Base-by-base conservation (phyloP, 2,113 vertebrate genomes). In the Glaucomys volans region DNA sequence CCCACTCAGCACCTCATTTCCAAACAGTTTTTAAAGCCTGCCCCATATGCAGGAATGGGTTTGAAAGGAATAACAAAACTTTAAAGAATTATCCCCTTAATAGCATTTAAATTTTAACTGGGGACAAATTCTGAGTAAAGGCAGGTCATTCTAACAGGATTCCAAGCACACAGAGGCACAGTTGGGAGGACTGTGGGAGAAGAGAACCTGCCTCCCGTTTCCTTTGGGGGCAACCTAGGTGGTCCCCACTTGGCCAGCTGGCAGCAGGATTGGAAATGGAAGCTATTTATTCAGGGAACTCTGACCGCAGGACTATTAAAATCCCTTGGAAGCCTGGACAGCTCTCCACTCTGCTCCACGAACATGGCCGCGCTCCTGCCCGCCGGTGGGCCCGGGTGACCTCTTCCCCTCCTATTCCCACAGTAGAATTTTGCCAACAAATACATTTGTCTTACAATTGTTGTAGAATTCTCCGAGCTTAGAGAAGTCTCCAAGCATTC, bases 231-330 rank as follows among this genome's bases (percentile, higher is more conserved):
- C 95, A n/a, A 91, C 89, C 72, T 96, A 86, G 93, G 97, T 95
- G 94, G 93, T 98, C 95, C 72, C 28, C 10, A 6, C 54, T 71
- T 40, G 79, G 81, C 93, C 93, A 86, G 95, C 91, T 96, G 93
- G 95, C 95, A 93, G 54, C 57, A 69, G n/a, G 62, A 83, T 54
- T 96, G 91, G 91, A 97, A 94, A 95, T 80, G 89, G 93, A 89
- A 96, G 96, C 86, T 82, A 59, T 97, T 96, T 86, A 42, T 85
- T 95, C 72, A 64, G 94, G 93, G 91, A 95, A 79, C 87, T 94
- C 95, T 96, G 95, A 96, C 91, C 80, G 10, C 88, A 93, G 1
- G 35, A 66, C 90, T 91, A 24, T 94, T 96, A 98, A 96, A 96
- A 83, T 81, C 82, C 85, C 74, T 75, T 81, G 93, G 93, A 88